A percentile compares a stretch with the other conserved stretches of the same genome.
phyloP scores from a whole-genome alignment of 2,888 invertebrate genomes.

The Philereme transversata region DNA sequence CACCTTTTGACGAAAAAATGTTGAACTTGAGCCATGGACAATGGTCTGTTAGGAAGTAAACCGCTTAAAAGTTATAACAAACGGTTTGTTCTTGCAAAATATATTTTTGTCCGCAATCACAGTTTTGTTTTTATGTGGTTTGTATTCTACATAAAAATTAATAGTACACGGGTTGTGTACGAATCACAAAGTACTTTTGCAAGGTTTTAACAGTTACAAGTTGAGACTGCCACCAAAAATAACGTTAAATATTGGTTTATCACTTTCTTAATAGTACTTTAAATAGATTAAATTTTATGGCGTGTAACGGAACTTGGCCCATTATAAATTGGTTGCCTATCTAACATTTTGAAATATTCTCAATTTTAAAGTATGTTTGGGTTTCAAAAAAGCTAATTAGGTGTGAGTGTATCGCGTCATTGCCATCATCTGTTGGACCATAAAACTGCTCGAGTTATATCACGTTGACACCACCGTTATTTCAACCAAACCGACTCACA shows the following conservation, averaged over 20 bases:
- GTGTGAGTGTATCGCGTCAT: slow-evolving; percentile 38
- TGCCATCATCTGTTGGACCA: slow-evolving; percentile 39
- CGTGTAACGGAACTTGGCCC: slow-evolving; percentile 21
- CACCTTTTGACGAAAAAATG: slow-evolving; percentile 56
- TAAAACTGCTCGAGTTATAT: slow-evolving; percentile 49
- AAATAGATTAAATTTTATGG: slow-evolving; percentile 28
- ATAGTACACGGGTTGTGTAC: not conserved
- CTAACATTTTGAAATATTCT: slow-evolving; percentile 20
- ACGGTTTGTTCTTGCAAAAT: slow-evolving; percentile 3
- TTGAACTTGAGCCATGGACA: slow-evolving; percentile 39
- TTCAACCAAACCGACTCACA: slow-evolving; percentile 43
- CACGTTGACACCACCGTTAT: slow-evolving; percentile 51
- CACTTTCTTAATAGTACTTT: slow-evolving; percentile 20
- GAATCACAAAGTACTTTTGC: not conserved
- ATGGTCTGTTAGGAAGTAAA: slow-evolving; percentile 21
- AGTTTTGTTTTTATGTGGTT: slow-evolving; percentile 1
- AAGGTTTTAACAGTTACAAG: not conserved
- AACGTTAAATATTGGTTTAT: not conserved
- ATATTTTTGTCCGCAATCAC: not conserved
- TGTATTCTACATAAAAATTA: slow-evolving; percentile 2
- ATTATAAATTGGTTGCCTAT: slow-evolving; percentile 28
- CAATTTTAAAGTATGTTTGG: slow-evolving; percentile 24
- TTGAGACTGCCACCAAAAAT: not conserved
- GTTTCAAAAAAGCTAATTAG: slow-evolving; percentile 35
- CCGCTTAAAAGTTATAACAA: slow-evolving; percentile 8